phyloP scores from a whole-genome alignment of 2,888 invertebrate genomes.

The Resseliella maxima region DNA sequence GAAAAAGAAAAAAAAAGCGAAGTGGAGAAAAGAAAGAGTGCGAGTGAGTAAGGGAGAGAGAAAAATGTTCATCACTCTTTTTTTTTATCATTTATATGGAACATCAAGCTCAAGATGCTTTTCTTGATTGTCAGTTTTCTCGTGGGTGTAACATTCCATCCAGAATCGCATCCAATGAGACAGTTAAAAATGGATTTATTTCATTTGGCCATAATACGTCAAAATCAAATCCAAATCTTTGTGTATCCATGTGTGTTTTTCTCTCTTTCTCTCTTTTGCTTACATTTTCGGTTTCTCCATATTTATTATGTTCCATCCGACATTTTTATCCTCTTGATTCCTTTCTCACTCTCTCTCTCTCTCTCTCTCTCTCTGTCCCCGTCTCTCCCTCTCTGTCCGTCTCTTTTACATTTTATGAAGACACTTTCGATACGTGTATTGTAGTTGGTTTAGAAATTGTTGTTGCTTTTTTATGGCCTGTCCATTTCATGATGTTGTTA shows the following conservation, averaged over 20 bases:
- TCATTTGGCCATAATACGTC: constrained; percentile 21
- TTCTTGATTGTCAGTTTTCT: not conserved
- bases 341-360: not conserved
- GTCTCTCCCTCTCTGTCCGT: not conserved
- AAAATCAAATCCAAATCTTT: constrained; percentile 16
- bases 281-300: not conserved
- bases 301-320: constrained; percentile 2
- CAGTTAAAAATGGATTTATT: constrained; percentile 34
- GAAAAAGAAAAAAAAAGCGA: too few species aligned
- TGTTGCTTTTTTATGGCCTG: not conserved
- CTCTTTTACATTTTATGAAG: not conserved
- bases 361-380: not conserved
- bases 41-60: too few species aligned
- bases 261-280: not conserved
- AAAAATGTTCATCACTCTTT: not conserved
- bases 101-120: not conserved
- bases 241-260: not conserved
- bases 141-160: constrained; percentile 21
- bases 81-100: not conserved
- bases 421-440: not conserved
- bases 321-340: not conserved
- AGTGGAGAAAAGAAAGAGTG: too few species aligned
- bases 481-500: constrained; percentile 48
- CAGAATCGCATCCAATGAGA: constrained; percentile 16
- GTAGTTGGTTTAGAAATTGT: constrained; percentile 3